phyloP scores from a whole-genome alignment of 1,140 invertebrate genomes.

The Chymomyza costata region DNA sequence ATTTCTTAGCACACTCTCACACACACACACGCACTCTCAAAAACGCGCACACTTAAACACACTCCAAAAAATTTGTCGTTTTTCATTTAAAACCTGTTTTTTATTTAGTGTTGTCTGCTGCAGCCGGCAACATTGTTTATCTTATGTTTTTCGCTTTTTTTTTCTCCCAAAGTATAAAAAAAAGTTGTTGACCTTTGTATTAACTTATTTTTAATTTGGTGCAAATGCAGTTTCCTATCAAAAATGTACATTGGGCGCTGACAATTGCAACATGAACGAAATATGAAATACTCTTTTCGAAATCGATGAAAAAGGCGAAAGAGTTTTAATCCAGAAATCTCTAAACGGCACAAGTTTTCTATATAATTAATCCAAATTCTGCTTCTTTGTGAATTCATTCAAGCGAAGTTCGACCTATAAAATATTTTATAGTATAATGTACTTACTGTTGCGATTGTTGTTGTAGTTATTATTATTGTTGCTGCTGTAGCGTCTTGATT shows the following conservation, averaged over 20 bases:
- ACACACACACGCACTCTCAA: slow-evolving; percentile 36
- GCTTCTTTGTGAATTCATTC: too few species aligned
- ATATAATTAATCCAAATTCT: too few species aligned
- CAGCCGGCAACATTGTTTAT: slow-evolving; percentile 7
- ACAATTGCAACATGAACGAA: too few species aligned
- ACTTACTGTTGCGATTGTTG: slow-evolving; percentile 43
- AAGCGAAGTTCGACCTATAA: too few species aligned
- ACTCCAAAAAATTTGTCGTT: not conserved
- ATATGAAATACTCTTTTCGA: not conserved
- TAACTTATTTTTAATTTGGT: slow-evolving; percentile 25
- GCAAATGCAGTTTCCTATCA: not conserved
- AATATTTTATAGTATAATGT: too few species aligned
- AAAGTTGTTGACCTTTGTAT: slow-evolving; percentile 55
- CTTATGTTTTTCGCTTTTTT: not conserved
- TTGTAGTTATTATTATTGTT: slow-evolving; percentile 5
- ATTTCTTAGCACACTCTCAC: slow-evolving; percentile 45
- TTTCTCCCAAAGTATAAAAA: slow-evolving; percentile 28
- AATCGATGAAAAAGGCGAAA: too few species aligned
- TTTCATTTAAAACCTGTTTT: slow-evolving; percentile 56
- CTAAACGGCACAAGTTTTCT: too few species aligned
- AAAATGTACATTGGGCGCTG: too few species aligned
- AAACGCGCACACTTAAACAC: slow-evolving; percentile 4
- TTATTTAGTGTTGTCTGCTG: slow-evolving; percentile 11
- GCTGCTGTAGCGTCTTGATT: slow-evolving; percentile 4
- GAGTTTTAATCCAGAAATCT: too few species aligned